phyloP scores from a whole-genome alignment of 1,140 invertebrate species.

The Papilio machaon region DNA sequence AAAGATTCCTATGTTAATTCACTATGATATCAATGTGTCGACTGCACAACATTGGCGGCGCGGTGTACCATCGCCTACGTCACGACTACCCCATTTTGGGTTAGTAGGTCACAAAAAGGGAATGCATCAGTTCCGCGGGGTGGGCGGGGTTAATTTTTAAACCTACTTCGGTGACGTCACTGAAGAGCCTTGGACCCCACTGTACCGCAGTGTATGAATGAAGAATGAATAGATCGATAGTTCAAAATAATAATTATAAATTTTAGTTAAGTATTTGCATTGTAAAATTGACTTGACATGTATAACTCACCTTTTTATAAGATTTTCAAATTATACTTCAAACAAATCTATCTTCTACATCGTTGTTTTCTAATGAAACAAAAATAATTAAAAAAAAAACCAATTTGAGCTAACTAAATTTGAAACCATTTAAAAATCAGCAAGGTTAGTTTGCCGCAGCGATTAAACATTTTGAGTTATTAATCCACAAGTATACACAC shows the following conservation, averaged over 20 bases:
- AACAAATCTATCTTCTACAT: no score
- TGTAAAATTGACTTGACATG: background rate
- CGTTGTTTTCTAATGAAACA: no score
- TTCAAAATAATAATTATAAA: slow-evolving; percentile 42
- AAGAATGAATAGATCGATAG: slow-evolving; percentile 76
- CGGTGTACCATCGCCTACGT: slow-evolving; percentile 72
- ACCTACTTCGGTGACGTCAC: slow-evolving; percentile 71
- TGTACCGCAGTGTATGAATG: slow-evolving; percentile 56
- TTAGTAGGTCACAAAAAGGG: slow-evolving; percentile 76
- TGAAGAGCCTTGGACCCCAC: slow-evolving; percentile 63
- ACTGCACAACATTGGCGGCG: slow-evolving; percentile 47
- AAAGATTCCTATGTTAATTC: slow-evolving; percentile 47
- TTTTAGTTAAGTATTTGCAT: slow-evolving; percentile 8
- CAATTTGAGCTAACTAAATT: no score
- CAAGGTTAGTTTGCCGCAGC: no score
- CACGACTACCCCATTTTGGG: slow-evolving; percentile 72
- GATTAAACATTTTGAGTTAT: no score
- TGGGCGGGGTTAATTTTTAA: slow-evolving; percentile 69
- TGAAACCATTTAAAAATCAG: no score
- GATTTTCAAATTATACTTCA: background rate
- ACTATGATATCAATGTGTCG: background rate
- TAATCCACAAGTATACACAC: no score
- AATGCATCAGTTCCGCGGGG: slow-evolving; percentile 60
- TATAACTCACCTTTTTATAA: background rate
- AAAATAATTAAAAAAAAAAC: no score